Evolutionary conservation across 2,113 vertebrate genomes (phyloP), one percentile per base, ranked within the genome.

Genomic region (Synchiropus splendidus): DNA sequence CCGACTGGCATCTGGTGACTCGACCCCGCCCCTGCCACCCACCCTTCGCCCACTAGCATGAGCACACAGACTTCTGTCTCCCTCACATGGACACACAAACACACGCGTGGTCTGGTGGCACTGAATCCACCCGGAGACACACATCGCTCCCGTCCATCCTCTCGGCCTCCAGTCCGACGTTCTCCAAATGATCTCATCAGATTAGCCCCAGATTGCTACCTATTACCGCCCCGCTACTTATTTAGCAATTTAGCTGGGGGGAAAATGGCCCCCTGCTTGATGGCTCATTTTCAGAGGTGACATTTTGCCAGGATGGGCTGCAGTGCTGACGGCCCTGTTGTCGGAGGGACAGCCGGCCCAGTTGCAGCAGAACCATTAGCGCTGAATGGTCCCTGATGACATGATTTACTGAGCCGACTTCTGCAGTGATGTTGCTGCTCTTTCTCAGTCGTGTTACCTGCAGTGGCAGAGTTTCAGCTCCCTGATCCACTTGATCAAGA

Each of bases 1-100:
- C 91, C 91, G 91, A 89, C 89, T 92, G 89, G 90, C 89, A 90
- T 51, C 14, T 78, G 83, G 78, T 55, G 64, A n/a, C 60, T 68
- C 44, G 62, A 67, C 66, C 64, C 53, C 42, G 64, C 54, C 61
- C 45, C 49, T 11, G 17, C 31, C n/a, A 12, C 31, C 39, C 16
- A 16, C 43, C 72, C 64, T 85, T 88, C 34, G 14, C 34, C 34
- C 34, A 85, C 89, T 85, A 80, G 85, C 85, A 84, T 72, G 70
- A 75, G 88, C 85, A 89, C 81, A 82, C 83, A 82, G 62, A 82
- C 81, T 84, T 90, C 87, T 90, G 85, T 90, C 88, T 77, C 44
- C 35, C 32, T 31, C 41, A 17, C 17, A 18, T 56, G 32, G 44
- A 61, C 27, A 4, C 36, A 18, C 33, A 58, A 31, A 41, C 12